Percentiles rank a stretch among this genome's conserved stretches.
Evolutionary conservation across 2,888 invertebrate genomes (phyloP).

Genomic region (Fabriciana adippe): DNA sequence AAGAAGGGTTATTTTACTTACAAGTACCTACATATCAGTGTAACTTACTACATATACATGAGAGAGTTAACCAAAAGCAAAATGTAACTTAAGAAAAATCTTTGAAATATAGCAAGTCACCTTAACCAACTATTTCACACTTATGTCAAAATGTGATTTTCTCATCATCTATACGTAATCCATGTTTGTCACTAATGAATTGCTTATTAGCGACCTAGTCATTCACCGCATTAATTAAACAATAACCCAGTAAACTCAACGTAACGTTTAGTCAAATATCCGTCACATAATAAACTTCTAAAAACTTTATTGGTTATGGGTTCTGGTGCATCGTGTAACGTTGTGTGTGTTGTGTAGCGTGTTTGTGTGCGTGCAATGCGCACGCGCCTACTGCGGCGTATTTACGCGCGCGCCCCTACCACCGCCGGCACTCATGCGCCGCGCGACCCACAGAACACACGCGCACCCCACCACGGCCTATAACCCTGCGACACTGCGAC

Average conservation of each 20-base stretch:
- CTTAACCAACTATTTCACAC: slow-evolving; percentile 17
- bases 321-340: slow-evolving; percentile 27
- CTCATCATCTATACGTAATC: neutral
- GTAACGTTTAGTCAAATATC: slow-evolving; percentile 33
- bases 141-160: slow-evolving; percentile 3
- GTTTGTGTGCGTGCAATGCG: slow-evolving; percentile 52
- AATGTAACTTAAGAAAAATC: too few relatives aligned
- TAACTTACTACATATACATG: too few relatives aligned
- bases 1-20: too few relatives aligned
- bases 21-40: too few relatives aligned
- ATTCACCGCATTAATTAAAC: slow-evolving; percentile 27
- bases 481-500: slow-evolving; percentile 60
- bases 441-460: slow-evolving; percentile 75
- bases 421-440: slow-evolving; percentile 79
- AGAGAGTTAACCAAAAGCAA: too few relatives aligned
- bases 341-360: slow-evolving; percentile 46
- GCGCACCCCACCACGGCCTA: slow-evolving; percentile 64
- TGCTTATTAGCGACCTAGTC: slow-evolving; percentile 27
- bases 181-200: slow-evolving; percentile 9
- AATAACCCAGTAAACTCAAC: slow-evolving; percentile 22
- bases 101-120: neutral
- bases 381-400: slow-evolving; percentile 73
- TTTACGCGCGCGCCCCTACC: slow-evolving; percentile 80
- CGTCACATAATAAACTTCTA: slow-evolving; percentile 27
- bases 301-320: neutral